Evolutionary conservation across 2,797 vertebrate species (phyloP).

Genomic region (Pantherophis alleghaniensis): DNA sequence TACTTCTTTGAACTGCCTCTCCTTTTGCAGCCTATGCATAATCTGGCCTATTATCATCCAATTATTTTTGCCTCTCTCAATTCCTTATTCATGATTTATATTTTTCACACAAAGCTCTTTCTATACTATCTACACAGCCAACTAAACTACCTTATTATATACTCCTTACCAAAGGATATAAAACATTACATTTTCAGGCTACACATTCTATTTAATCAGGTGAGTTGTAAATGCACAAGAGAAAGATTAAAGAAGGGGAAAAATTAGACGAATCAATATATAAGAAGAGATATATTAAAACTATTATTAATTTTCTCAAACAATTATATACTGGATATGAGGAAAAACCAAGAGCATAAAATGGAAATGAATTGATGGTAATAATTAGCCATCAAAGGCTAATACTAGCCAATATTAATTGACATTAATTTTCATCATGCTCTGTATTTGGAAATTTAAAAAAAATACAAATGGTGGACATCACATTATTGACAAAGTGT

Average conservation of each 20-base stretch:
- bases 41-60: neutral
- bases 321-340: neutral
- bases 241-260: neutral
- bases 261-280: neutral
- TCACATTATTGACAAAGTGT: neutral
- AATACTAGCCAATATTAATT: neutral
- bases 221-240: slow-evolving; percentile 1
- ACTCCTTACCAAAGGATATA: neutral
- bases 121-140: neutral
- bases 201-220: neutral
- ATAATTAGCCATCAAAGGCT: neutral
- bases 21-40: neutral
- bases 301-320: neutral
- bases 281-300: neutral
- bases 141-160: slow-evolving; percentile 18
- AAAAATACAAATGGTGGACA: neutral
- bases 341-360: neutral
- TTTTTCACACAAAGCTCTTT: neutral
- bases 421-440: neutral
- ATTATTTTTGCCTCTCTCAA: neutral
- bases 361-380: neutral
- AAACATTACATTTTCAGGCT: slow-evolving; percentile 14
- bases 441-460: neutral
- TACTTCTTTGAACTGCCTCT: neutral
- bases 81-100: neutral